A percentile compares a stretch with the other conserved stretches of the same genome.
Conservation (phyloP, 1,140 invertebrate genomes). For the Trypoxylus dichotomus region DNA sequence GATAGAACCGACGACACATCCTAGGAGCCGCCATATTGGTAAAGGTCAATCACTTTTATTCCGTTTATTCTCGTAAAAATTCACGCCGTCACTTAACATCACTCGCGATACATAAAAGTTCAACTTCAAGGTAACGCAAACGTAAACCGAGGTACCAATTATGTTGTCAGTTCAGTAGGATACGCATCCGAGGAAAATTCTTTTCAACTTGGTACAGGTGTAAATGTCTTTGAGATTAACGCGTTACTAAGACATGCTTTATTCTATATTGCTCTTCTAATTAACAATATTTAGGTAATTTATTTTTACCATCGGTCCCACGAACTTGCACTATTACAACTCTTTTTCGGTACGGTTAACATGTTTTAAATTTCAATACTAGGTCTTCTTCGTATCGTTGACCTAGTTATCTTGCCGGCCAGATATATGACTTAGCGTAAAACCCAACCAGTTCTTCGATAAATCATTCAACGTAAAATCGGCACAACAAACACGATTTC, state of each 20-base stretch:
- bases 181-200: not conserved
- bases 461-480: not conserved
- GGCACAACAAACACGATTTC: not conserved
- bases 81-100: not conserved
- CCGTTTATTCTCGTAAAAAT: conserved; percentile 5
- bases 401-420: not conserved
- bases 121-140: not conserved
- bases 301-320: not conserved
- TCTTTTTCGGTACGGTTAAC: not conserved
- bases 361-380: not conserved
- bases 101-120: conserved; percentile 9
- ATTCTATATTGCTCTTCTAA: not conserved
- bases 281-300: too few relatives aligned
- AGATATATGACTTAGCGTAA: not conserved
- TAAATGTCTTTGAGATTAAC: not conserved
- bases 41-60: conserved; percentile 21
- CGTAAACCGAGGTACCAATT: not conserved
- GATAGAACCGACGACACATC: not conserved
- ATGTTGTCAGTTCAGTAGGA: too few relatives aligned
- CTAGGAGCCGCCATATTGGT: conserved; percentile 17
- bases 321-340: too few relatives aligned
- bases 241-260: not conserved
- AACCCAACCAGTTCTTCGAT: not conserved
- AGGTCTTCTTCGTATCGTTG: not conserved
- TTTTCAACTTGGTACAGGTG: not conserved